Evolutionary conservation across 2,797 vertebrate species (phyloP).

Genomic region (Menidia menidia): DNA sequence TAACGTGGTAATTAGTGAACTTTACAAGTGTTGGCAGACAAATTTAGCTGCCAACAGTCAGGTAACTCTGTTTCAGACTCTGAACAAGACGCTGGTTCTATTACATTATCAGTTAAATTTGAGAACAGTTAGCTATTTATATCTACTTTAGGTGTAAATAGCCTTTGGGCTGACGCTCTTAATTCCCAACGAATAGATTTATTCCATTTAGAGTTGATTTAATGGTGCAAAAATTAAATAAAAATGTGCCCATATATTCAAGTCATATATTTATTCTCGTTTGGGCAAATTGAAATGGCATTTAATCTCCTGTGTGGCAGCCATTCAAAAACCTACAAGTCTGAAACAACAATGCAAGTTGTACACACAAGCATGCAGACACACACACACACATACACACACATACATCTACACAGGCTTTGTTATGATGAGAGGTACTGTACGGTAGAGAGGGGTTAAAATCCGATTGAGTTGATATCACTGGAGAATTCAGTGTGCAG

Average conservation of each 20-base stretch:
- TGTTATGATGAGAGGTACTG: constrained; percentile 81
- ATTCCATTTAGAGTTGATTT: constrained; percentile 27
- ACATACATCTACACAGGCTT: constrained; percentile 66
- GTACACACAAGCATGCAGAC: constrained; percentile 24
- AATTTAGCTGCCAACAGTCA: background rate
- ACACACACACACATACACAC: constrained; percentile 42
- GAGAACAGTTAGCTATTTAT: background rate
- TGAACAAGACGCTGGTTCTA: background rate
- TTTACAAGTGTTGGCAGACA: background rate
- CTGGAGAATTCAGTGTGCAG: constrained; percentile 76
- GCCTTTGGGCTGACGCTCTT: background rate
- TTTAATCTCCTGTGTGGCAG: constrained; percentile 53
- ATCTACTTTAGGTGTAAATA: background rate
- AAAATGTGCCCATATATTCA: constrained; percentile 6
- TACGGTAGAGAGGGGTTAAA: constrained; percentile 79
- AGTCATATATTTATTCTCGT: constrained; percentile 47
- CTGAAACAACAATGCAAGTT: constrained; percentile 48
- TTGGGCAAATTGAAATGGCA: constrained; percentile 47
- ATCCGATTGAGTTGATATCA: constrained; percentile 80
- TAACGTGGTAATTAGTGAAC: background rate
- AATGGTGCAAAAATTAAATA: constrained; percentile 13
- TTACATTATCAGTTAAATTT: background rate
- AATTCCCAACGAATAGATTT: constrained; percentile 9
- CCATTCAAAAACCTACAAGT: constrained; percentile 57
- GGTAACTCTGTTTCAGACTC: background rate